A percentile compares a stretch with the other conserved stretches of the same genome.
phyloP scores from a whole-genome alignment of 2,797 vertebrate genomes.

The Etheostoma nigrum region DNA sequence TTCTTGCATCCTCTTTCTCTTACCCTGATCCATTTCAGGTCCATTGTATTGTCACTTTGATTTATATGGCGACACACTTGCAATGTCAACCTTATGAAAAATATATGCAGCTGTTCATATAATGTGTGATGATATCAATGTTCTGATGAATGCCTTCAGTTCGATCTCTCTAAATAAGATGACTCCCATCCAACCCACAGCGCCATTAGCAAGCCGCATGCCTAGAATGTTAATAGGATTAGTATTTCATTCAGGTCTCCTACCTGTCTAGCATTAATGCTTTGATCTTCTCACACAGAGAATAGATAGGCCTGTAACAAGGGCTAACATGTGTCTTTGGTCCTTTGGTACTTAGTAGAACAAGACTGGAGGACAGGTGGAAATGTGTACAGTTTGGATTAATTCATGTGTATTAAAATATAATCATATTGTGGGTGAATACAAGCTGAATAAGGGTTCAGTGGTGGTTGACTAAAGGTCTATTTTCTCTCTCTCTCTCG shows the following conservation, averaged over 20 bases:
- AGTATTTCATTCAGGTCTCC: constrained; percentile 76
- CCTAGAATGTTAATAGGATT: constrained; percentile 81
- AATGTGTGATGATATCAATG: constrained; percentile 84
- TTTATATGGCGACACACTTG: constrained; percentile 84
- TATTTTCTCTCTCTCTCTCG: constrained; percentile 16
- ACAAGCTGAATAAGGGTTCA: constrained; percentile 33
- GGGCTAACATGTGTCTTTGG: constrained; percentile 66
- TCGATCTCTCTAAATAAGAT: constrained; percentile 82
- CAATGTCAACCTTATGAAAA: constrained; percentile 85
- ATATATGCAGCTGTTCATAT: constrained; percentile 85
- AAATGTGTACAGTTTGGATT: constrained; percentile 52
- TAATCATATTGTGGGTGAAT: constrained; percentile 38
- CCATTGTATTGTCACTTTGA: constrained; percentile 86
- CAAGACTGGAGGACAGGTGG: constrained; percentile 53
- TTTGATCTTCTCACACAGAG: constrained; percentile 76
- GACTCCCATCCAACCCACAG: constrained; percentile 72
- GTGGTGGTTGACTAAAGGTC: constrained; percentile 28
- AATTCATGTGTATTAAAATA: constrained; percentile 47
- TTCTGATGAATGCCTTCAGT: constrained; percentile 81
- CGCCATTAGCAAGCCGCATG: constrained; percentile 74
- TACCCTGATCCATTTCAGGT: constrained; percentile 84
- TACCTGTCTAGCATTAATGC: constrained; percentile 78
- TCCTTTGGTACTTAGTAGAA: constrained; percentile 58
- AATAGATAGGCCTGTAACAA: constrained; percentile 69
- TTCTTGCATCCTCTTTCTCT: constrained; percentile 77